Evolutionary conservation across 2,797 vertebrate genomes (phyloP), one percentile per base, ranked within the genome.

Genomic region (Anabacerthia variegaticeps): DNA sequence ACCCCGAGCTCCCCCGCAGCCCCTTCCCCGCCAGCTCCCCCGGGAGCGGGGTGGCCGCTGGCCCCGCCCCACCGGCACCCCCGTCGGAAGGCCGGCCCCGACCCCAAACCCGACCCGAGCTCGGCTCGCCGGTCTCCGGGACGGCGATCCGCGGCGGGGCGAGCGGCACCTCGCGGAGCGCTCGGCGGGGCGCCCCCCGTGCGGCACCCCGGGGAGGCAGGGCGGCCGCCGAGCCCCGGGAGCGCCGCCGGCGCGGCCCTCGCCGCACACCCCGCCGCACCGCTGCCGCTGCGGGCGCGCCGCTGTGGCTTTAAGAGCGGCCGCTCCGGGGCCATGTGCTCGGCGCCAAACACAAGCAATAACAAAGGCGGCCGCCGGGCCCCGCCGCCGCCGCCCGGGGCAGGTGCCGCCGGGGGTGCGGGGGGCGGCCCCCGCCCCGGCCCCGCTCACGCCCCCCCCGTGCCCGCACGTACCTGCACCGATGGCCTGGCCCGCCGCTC

Each of bases 341-440:
- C 99, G 95, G 95, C 95, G 97, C 96, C 96, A 99, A 98, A 99
- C 99, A 99, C 98, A 99, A 99, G 99, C 99, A 99, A 99, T 98
- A 99, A 99, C 99, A 99, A 88, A 96, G 97, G 96, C 90, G 86
- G 96, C 93, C 84, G 96, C 83, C 56, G 88, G 65, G 93, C 94
- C 89, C 95, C 59, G 54, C 85, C 71, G 58, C 87, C 87, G 79
- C 74, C 66, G 85, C 71, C 88, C 77, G 76, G 75, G 89, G 76
- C 89, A 88, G 85, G 79, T 81, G 79, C 41, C 20, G 52, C 32
- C 51, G 43, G 48, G 61, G 87, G 54, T 66, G 26, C 51, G 18
- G 52, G 52, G 52, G 52, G 52, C 52, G 30, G 52, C 52, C 52
- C 52, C 51, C 48, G 36, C 37, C 65, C 73, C 55, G 55, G 24